Percentiles rank a stretch among this genome's conserved stretches.
Evolutionary conservation across 1,140 invertebrate species (phyloP).

Genomic region (Linepithema humile): DNA sequence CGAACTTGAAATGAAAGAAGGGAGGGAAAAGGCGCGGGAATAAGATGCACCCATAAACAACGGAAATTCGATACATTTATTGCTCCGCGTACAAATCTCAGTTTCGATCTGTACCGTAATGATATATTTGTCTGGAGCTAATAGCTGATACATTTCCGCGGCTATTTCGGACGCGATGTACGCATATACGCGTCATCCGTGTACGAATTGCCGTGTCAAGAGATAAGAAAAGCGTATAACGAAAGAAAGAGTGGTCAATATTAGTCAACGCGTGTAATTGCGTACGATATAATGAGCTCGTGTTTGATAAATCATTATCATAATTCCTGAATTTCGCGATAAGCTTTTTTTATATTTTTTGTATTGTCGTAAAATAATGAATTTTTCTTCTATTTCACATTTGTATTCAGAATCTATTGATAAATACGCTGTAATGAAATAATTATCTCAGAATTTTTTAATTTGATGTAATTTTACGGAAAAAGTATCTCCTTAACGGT

Average conservation of each 20-base stretch:
- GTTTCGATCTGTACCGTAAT: background rate
- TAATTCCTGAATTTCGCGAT: background rate
- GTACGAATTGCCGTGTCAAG: background rate
- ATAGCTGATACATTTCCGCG: background rate
- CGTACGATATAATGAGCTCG: background rate
- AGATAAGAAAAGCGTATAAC: background rate
- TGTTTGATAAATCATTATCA: slow-evolving; percentile 4
- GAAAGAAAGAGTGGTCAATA: background rate
- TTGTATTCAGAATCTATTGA: background rate
- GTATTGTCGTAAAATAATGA: background rate
- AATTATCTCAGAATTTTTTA: background rate
- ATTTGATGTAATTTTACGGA: background rate
- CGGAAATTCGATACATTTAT: background rate
- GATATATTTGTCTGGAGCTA: too few relatives aligned
- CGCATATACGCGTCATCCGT: background rate
- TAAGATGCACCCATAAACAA: background rate
- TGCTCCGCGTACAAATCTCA: background rate
- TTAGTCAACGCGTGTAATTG: slow-evolving; percentile 8
- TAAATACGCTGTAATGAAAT: background rate
- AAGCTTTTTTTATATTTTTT: background rate
- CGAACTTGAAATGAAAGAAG: background rate
- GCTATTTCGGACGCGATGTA: background rate
- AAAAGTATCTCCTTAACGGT: background rate
- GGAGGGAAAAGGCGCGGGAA: background rate
- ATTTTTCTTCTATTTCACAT: background rate